These are phyloP conservation scores for Quiscalus mexicanus DNA, from an alignment of 2,113 vertebrate species.

Conservation along the genomic window DNA sequence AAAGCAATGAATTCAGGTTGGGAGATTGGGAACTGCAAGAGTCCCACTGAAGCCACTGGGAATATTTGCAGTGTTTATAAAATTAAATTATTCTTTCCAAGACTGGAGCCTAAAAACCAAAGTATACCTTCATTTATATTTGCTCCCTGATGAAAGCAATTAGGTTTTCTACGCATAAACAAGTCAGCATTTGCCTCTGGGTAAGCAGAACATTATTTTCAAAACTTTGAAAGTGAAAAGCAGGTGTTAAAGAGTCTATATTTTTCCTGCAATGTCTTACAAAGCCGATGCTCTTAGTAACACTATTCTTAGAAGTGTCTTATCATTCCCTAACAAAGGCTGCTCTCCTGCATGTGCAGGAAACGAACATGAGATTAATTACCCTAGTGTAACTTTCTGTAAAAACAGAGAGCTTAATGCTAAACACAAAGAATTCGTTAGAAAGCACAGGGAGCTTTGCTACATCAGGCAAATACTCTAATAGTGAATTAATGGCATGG, in stretches of 20 bases:
- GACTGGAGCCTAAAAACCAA: background rate
- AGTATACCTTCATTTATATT: background rate
- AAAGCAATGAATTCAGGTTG: background rate
- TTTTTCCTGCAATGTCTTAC: constrained; percentile 37
- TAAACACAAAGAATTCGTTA: constrained; percentile 39
- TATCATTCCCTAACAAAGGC: constrained; percentile 71
- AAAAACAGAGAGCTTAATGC: constrained; percentile 48
- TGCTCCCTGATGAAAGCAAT: background rate
- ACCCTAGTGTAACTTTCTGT: constrained; percentile 36
- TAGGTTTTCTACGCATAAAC: background rate
- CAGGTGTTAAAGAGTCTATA: constrained; percentile 14
- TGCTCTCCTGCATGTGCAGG: constrained; percentile 48
- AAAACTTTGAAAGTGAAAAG: constrained; percentile 19
- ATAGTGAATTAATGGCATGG: background rate
- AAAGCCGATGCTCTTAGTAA: constrained; percentile 34
- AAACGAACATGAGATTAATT: constrained; percentile 65
- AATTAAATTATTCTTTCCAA: background rate
- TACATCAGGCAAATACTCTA: background rate
- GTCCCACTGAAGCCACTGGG: background rate
- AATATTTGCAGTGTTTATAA: background rate
- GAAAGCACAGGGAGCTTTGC: constrained; percentile 7
- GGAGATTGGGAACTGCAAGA: background rate
- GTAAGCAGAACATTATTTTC: background rate
- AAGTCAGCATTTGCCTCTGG: background rate
- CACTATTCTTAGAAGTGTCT: constrained; percentile 72